These are phyloP conservation scores for Pygocentrus nattereri DNA, from an alignment of 2,797 vertebrate genomes.

Conservation along the genomic window DNA sequence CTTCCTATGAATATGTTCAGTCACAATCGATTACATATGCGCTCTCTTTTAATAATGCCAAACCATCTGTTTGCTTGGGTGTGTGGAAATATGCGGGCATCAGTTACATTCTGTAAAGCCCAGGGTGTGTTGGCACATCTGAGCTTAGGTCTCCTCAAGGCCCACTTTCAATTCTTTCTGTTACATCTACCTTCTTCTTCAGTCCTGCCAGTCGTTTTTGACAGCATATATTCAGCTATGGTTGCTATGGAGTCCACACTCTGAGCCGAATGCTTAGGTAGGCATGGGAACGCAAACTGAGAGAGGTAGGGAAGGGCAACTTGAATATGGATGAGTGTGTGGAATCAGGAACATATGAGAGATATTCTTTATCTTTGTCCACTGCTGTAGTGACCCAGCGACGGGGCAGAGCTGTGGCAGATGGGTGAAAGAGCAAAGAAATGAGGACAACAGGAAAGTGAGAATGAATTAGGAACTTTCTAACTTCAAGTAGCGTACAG, in stretches of 20 bases:
- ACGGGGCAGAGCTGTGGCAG: too few relatives aligned
- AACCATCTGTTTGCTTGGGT: background rate
- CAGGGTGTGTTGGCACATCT: background rate
- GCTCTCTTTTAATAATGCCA: background rate
- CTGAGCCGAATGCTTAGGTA: background rate
- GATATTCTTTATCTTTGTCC: background rate
- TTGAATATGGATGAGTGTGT: background rate
- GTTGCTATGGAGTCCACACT: conserved; percentile 33
- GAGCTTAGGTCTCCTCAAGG: too few relatives aligned
- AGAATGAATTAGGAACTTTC: background rate
- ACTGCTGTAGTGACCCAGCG: background rate
- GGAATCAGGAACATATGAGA: background rate
- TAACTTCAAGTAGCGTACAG: background rate
- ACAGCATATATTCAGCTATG: conserved; percentile 12
- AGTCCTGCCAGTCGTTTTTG: conserved; percentile 31
- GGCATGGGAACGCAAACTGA: conserved; percentile 23
- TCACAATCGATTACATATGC: background rate
- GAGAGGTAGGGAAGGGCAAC: background rate
- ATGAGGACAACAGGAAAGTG: background rate
- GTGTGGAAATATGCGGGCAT: background rate
- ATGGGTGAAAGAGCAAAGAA: background rate
- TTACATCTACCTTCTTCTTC: background rate
- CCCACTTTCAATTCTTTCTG: too few relatives aligned
- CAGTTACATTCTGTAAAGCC: conserved; percentile 24
- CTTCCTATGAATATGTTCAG: background rate